A percentile compares a stretch with the other conserved stretches of the same genome.
phyloP scores from a whole-genome alignment of 2,888 invertebrate genomes.

The Pandemis heparana region DNA sequence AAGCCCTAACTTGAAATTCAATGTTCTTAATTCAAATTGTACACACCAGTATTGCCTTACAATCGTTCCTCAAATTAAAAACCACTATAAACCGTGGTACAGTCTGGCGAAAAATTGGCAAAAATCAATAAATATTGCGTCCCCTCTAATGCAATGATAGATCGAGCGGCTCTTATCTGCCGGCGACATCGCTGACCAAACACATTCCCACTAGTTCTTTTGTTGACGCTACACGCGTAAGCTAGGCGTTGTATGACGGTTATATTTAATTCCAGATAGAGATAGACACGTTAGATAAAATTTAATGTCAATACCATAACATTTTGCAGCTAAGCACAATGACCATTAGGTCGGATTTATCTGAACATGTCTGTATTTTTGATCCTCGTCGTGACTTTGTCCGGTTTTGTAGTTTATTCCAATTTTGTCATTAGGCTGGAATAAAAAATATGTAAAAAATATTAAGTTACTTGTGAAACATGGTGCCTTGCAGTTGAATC shows the following conservation, averaged over 20 bases:
- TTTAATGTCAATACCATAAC: background rate
- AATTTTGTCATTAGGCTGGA: too few species aligned
- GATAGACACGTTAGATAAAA: background rate
- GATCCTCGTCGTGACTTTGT: too few species aligned
- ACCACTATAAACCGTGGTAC: slow-evolving; percentile 16
- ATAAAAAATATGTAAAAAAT: too few species aligned
- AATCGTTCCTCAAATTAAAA: slow-evolving; percentile 16
- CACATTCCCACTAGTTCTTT: slow-evolving; percentile 56
- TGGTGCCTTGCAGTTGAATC: too few species aligned
- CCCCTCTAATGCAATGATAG: slow-evolving; percentile 80
- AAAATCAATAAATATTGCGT: slow-evolving; percentile 75
- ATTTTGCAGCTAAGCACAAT: too few species aligned
- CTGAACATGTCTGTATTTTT: too few species aligned
- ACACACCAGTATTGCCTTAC: too few species aligned
- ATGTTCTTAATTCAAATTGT: too few species aligned
- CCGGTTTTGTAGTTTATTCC: too few species aligned
- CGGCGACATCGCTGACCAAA: slow-evolving; percentile 71
- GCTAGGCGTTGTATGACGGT: background rate
- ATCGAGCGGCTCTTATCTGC: slow-evolving; percentile 73
- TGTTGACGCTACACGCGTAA: slow-evolving; percentile 47
- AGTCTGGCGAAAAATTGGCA: slow-evolving; percentile 58
- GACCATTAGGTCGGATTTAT: too few species aligned
- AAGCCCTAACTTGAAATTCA: too few species aligned
- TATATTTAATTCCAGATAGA: background rate
- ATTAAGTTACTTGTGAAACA: too few species aligned